Percentiles rank a stretch among this genome's conserved stretches.
These are phyloP conservation scores for Chaetorhynchus papuensis DNA, from an alignment of 2,113 vertebrate species.

Conservation along the genomic window DNA sequence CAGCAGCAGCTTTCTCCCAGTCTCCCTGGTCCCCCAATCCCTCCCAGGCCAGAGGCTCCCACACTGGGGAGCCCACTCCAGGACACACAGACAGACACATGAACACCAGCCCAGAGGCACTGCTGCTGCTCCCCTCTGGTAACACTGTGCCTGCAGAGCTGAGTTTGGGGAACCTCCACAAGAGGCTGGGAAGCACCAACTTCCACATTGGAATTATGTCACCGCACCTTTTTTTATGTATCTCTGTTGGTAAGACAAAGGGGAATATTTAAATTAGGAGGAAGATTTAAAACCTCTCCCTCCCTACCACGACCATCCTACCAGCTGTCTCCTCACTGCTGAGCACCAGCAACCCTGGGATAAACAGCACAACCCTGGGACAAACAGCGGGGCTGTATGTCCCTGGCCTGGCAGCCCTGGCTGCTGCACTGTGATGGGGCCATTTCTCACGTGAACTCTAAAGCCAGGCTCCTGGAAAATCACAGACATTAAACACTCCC, in stretches of 20 bases:
- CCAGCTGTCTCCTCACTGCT: neutral
- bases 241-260: neutral
- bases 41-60: neutral
- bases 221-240: rapidly evolving
- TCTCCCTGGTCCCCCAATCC: rapidly evolving
- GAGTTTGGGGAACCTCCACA: neutral
- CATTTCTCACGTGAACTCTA: neutral
- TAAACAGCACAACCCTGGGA: neutral
- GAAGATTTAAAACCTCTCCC: neutral
- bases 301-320: neutral
- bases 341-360: neutral
- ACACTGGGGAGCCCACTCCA: neutral
- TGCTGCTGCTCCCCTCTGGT: neutral
- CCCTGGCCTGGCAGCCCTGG: neutral
- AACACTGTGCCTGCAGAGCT: neutral
- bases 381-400: neutral
- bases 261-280: neutral
- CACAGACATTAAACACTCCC: neutral
- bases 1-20: neutral
- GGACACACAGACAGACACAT: neutral
- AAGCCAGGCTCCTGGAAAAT: neutral
- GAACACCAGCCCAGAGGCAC: neutral
- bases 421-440: neutral
- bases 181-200: neutral
- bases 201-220: neutral